Base-by-base conservation (phyloP, 2,888 invertebrate genomes). In the Metacarcinus magister region DNA sequence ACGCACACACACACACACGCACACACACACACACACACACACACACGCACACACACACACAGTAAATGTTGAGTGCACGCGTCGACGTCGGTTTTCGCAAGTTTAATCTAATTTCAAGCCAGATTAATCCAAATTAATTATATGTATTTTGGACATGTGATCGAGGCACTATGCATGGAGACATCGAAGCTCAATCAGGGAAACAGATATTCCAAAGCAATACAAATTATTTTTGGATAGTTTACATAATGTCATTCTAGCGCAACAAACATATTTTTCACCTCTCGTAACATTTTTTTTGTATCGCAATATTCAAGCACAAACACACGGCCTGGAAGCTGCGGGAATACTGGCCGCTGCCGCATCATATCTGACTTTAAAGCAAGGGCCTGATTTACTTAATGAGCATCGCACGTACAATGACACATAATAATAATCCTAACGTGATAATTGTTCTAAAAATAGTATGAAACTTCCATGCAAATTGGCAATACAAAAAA, bases 21-120 rank as follows among this genome's bases (percentile, higher is more conserved):
- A 91, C 91, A 91, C 43, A 44, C 91, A 91, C 43, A 91, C 91
- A 91, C 43, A 44, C 91, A 91, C 91, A 91, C 91, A 46, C 91
- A 91, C 91, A 91, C 13, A 91, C 43, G 44, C 91, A n/a, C 91
- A 44, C 67, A 67, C 67, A 90, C 5, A 8, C 39, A 90, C 23
- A 13, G 23, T 91, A 44, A 91, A 46, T 46, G 44, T 46, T 91
- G 28, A 44, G 19, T 19, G 87, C 39, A 87, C 87, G 23, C 44
- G 46, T 44, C 46, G 46, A 28, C 23, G n/a, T 4, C 23, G n/a
- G 32, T 82, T 82, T 82, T 82, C 82, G 13, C 4, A 23, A 8
- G 16, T 32, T 82, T 82, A 82, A 82, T 82, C 32, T 32, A 32
- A 82, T 82, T 82, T 28, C 32, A 10, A 82, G 32, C 32, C 32